Base-by-base conservation (phyloP, 1,140 invertebrate species). In the Neodiprion pinetum region DNA sequence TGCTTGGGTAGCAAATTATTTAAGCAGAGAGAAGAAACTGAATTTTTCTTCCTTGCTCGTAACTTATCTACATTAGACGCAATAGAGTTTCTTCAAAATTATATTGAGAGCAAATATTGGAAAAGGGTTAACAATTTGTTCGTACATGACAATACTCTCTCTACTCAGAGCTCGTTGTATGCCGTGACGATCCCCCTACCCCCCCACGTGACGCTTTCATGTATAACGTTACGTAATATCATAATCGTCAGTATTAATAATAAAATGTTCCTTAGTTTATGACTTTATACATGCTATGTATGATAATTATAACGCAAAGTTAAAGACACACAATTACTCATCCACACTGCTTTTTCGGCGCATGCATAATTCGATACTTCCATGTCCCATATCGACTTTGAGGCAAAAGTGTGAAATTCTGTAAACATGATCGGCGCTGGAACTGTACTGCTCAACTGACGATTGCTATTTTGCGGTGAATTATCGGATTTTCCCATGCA, bases 211-310 rank as follows among this genome's bases (percentile, higher is more conserved):
- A 40, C 28, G 28, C 28, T 40, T 40, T 40, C 28, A 40, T 40
- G 28, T 40, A 40, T 40, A 40, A 85, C 79, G 85, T 87, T 87
- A 85, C 83, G 85, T 84, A 82, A 81, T 87, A 85, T 81, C 83
- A 85, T 83, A 79, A 72, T 40, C 28, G 28, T 40, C 28, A 40
- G 28, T 40, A 40, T 87, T 87, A 87, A 86, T 88, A 86, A 87
- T 87, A 86, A 85, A 85, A 86, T 84, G 83, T 83, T 86, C 73
- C 83, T 86, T 87, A 85, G 75, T 84, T 74, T 80, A 82, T 85
- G 85, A 87, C 86, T 89, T 88, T 89, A 88, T 88, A 88, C 86
- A 89, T 86, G 73, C 85, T 88, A 87, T 88, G 86, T 88, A 88
- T 88, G 28, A 40, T 40, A 87, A 87, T 87, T 86, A 87, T 87